Conservation (phyloP, 2,797 vertebrate genomes). For the Channallabes apus region DNA sequence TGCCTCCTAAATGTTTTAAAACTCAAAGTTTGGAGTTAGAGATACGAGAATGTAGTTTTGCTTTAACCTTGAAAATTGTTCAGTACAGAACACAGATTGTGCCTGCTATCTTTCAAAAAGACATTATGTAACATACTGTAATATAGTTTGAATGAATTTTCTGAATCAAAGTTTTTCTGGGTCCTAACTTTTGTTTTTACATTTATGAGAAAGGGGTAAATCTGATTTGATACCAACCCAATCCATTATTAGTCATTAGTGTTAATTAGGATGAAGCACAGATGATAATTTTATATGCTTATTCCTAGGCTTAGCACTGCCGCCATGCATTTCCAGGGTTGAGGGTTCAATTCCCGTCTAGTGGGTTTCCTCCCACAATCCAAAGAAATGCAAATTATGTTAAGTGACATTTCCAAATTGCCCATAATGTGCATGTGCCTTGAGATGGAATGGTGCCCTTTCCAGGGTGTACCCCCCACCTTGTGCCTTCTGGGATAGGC, state of each 20-base stretch:
- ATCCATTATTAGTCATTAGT: not conserved
- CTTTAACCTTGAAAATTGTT: not conserved
- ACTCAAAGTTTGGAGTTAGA: too few species aligned
- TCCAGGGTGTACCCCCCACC: too few species aligned
- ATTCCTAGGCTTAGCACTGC: too few species aligned
- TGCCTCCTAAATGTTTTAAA: not conserved
- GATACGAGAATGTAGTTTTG: not conserved
- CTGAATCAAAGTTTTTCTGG: not conserved
- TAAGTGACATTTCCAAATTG: too few species aligned
- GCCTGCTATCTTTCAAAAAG: not conserved
- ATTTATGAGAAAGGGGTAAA: not conserved
- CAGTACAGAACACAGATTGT: not conserved
- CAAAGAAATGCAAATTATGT: too few species aligned
- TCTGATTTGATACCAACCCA: not conserved
- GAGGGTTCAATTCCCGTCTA: too few species aligned
- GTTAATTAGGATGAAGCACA: not conserved
- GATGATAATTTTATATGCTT: not conserved
- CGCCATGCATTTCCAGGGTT: too few species aligned
- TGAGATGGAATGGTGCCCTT: too few species aligned
- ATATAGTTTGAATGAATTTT: not conserved
- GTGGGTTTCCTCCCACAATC: too few species aligned
- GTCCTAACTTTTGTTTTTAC: not conserved
- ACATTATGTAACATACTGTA: not conserved
- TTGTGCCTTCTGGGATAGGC: too few species aligned
- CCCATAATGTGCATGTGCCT: too few species aligned